phyloP scores from a whole-genome alignment of 2,888 invertebrate genomes.

The Folsomia candida region DNA sequence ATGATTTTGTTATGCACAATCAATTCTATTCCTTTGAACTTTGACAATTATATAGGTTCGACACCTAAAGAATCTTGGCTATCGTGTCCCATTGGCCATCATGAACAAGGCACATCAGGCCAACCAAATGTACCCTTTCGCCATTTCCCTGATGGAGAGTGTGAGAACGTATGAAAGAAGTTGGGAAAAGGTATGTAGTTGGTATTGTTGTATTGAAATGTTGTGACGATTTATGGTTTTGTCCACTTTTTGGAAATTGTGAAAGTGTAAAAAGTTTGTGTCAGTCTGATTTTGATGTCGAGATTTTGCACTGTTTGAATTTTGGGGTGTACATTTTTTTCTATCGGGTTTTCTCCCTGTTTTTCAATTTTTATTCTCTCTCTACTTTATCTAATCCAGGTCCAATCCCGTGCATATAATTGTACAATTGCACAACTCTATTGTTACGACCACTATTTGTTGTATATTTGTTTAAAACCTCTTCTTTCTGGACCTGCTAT shows the following conservation, averaged over 20 bases:
- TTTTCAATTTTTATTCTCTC: not conserved
- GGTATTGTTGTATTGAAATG: constrained; percentile 18
- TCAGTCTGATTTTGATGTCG: not conserved
- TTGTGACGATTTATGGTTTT: no score
- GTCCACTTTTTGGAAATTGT: constrained; percentile 24
- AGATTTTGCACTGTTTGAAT: not conserved
- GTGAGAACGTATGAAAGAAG: constrained; percentile 95
- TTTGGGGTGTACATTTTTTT: not conserved
- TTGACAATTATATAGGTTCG: constrained; percentile 61
- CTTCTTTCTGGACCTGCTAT: not conserved
- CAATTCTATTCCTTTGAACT: constrained; percentile 18
- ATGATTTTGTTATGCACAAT: constrained; percentile 10
- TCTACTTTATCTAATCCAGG: not conserved
- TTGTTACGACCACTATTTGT: no score
- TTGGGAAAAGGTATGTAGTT: constrained; percentile 79
- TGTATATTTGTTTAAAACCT: not conserved
- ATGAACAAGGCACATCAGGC: constrained; percentile 99
- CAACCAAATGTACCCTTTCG: constrained; percentile 96
- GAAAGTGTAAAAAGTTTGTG: constrained; percentile 26
- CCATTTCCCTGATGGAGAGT: constrained; percentile 96
- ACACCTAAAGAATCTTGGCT: constrained; percentile 91
- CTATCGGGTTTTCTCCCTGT: no score
- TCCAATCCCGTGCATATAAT: no score
- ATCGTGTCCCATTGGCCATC: constrained; percentile 93
- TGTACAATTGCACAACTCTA: no score